phyloP scores from a whole-genome alignment of 2,888 invertebrate genomes.

The Rhynchonema sp. region DNA sequence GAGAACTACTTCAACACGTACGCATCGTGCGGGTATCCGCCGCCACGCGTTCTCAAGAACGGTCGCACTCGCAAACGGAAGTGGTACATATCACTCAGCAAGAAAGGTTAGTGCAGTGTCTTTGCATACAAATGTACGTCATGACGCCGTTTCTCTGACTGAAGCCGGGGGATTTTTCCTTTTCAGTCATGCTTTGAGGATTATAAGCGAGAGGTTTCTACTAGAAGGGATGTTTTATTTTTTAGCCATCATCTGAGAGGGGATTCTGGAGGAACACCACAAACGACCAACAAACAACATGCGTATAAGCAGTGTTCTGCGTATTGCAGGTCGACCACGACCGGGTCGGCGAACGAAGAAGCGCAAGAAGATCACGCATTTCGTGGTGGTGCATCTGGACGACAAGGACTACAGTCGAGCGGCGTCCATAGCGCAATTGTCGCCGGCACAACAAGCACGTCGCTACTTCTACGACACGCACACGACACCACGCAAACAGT shows the following conservation, averaged over 20 bases:
- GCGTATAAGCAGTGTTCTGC: no score
- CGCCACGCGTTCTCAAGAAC: conserved; percentile 7
- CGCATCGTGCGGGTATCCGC: conserved; percentile 22
- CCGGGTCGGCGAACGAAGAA: conserved; percentile 16
- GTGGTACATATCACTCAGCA: neutral
- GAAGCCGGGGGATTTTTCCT: no score
- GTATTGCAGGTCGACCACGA: conserved; percentile 17
- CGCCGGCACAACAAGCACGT: neutral
- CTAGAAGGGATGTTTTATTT: no score
- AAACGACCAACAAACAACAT: no score
- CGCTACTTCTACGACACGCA: neutral
- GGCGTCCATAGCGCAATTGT: neutral
- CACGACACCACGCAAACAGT: no score
- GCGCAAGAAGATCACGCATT: conserved; percentile 18
- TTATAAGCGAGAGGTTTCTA: no score
- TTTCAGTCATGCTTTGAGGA: no score
- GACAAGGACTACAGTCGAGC: neutral
- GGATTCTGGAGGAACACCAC: no score
- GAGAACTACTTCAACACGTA: conserved; percentile 28
- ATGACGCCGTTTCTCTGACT: no score
- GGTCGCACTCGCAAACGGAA: neutral
- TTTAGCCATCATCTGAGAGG: no score
- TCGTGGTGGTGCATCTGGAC: conserved; percentile 16
- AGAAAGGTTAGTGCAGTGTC: neutral
- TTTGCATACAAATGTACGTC: no score